Percentiles rank a stretch among this genome's conserved stretches.
These are phyloP conservation scores for Morone saxatilis DNA, from an alignment of 2,113 vertebrate species.

Conservation along the genomic window DNA sequence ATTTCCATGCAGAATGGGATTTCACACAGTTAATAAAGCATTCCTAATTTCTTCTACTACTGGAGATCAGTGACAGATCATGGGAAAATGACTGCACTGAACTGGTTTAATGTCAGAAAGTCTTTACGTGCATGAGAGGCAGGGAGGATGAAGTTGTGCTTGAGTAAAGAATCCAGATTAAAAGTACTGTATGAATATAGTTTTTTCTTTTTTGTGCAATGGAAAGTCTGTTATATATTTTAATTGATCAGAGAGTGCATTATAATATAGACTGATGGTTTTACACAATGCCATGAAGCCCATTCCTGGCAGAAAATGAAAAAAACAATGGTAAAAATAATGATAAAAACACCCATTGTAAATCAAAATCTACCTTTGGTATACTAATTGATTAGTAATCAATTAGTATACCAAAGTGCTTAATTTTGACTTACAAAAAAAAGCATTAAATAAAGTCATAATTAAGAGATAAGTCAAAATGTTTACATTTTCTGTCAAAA, in stretches of 20 bases:
- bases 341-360: not conserved
- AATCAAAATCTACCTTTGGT: not conserved
- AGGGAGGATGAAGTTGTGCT: not conserved
- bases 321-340: too few species aligned
- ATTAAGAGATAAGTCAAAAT: too few species aligned
- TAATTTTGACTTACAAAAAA: not conserved
- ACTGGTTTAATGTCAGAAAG: not conserved
- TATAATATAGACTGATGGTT: not conserved
- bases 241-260: too few species aligned
- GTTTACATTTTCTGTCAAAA: too few species aligned
- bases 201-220: not conserved
- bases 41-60: not conserved
- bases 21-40: not conserved
- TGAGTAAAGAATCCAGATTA: not conserved
- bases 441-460: not conserved
- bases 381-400: not conserved
- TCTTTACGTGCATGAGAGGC: not conserved
- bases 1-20: not conserved
- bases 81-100: not conserved
- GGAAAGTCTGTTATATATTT: not conserved
- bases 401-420: too few species aligned
- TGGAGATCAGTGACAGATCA: constrained; percentile 6
- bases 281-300: too few species aligned
- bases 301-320: too few species aligned
- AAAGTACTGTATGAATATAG: not conserved